A percentile compares a stretch with the other conserved stretches of the same genome.
Evolutionary conservation across 2,113 vertebrate species (phyloP).

Genomic region (Rhabdomys dilectus): DNA sequence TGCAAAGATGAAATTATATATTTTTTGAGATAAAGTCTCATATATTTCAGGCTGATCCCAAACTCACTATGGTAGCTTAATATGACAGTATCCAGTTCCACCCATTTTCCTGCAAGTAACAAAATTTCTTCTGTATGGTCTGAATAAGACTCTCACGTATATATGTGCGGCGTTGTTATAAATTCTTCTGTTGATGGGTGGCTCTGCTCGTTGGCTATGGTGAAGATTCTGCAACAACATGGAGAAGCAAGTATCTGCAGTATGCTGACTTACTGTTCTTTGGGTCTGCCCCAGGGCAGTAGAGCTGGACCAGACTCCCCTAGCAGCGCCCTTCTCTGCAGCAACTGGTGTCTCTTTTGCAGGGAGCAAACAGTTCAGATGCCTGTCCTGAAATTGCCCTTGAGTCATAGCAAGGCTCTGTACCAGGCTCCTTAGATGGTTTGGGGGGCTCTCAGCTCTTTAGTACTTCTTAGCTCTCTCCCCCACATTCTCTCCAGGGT

Average conservation of each 20-base stretch:
- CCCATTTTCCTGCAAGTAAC: neutral
- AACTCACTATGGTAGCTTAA: neutral
- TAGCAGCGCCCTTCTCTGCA: neutral
- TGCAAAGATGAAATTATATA: neutral
- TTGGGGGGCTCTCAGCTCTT: neutral
- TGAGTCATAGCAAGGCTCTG: neutral
- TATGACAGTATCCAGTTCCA: neutral
- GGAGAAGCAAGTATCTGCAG: neutral
- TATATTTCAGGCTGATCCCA: neutral
- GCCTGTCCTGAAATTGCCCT: neutral
- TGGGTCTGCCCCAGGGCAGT: neutral
- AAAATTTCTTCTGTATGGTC: neutral
- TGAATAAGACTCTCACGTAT: neutral
- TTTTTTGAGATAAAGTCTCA: neutral
- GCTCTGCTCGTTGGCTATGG: neutral
- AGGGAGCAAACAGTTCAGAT: neutral
- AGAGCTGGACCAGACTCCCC: neutral
- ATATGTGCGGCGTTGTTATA: neutral
- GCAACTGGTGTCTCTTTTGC: neutral
- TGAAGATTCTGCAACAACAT: neutral
- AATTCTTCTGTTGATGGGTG: neutral
- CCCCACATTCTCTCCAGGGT: neutral
- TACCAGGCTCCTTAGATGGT: neutral
- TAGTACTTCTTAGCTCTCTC: neutral
- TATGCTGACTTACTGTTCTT: neutral